These are phyloP conservation scores for Mungos mungo DNA, from an alignment of 2,113 vertebrate species.

Conservation along the genomic window DNA sequence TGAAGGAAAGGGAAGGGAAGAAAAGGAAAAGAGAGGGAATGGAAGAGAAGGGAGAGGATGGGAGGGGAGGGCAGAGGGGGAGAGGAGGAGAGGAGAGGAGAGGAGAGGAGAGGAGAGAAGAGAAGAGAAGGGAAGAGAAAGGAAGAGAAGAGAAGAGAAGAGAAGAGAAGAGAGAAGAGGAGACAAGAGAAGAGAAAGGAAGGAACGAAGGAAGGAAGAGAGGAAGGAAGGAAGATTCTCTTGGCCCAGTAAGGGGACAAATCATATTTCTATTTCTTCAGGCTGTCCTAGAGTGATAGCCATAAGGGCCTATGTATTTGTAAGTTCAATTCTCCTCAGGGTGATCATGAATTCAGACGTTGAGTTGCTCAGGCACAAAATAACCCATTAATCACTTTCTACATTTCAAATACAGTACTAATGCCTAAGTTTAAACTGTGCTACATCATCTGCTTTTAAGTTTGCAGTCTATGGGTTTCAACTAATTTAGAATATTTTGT, in stretches of 20 bases:
- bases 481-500: background rate
- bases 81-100: fast-evolving
- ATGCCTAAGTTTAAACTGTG: background rate
- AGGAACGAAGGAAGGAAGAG: fast-evolving
- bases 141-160: fast-evolving
- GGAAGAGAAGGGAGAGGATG: too few species aligned
- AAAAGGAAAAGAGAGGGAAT: background rate
- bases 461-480: background rate
- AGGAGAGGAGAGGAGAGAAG: background rate
- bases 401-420: background rate
- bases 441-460: background rate
- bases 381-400: background rate
- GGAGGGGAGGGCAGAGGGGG: fast-evolving
- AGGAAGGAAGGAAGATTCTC: background rate
- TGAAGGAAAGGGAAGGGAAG: background rate
- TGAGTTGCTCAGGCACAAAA: background rate
- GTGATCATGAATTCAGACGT: background rate
- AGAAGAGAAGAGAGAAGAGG: fast-evolving
- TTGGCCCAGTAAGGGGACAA: background rate
- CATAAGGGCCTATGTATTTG: background rate
- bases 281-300: background rate
- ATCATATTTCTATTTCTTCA: background rate
- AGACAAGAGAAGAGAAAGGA: background rate
- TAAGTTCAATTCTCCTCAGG: background rate
- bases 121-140: fast-evolving